A percentile compares a stretch with the other conserved stretches of the same genome.
Conservation (phyloP, 2,797 vertebrate genomes). For the Poeciliopsis infans region DNA sequence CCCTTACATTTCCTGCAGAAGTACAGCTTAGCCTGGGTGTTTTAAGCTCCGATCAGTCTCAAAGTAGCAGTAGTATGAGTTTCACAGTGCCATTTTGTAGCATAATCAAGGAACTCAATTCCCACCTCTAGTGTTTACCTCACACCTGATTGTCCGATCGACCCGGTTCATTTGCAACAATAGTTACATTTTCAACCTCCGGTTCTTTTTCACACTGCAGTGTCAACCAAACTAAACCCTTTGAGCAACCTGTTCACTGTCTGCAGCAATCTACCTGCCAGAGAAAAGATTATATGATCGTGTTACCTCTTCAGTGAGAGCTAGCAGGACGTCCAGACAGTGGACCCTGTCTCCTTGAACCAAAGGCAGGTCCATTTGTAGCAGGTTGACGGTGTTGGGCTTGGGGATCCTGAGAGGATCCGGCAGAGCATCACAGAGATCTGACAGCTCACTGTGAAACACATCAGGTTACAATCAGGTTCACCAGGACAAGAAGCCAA, state of each 20-base stretch:
- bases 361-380: conserved; percentile 92
- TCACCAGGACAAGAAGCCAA: neutral
- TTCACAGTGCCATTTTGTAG: too few species aligned
- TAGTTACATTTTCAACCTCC: too few species aligned
- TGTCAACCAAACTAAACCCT: too few species aligned
- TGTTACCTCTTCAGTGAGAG: conserved; percentile 88
- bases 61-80: neutral
- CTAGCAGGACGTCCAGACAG: conserved; percentile 94
- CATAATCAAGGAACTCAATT: too few species aligned
- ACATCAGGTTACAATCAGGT: neutral
- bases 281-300: neutral
- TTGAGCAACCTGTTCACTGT: too few species aligned
- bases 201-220: too few species aligned
- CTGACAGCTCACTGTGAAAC: conserved; percentile 81
- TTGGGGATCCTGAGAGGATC: conserved; percentile 90
- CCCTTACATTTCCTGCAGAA: too few species aligned
- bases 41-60: too few species aligned
- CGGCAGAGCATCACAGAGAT: conserved; percentile 92
- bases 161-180: too few species aligned
- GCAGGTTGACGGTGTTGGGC: conserved; percentile 90
- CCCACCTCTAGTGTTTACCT: too few species aligned
- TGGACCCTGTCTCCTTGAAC: conserved; percentile 95
- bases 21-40: too few species aligned
- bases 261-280: neutral
- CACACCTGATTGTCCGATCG: too few species aligned